Base-by-base conservation (phyloP, 2,113 vertebrate genomes). In the Peucedramus taeniatus region DNA sequence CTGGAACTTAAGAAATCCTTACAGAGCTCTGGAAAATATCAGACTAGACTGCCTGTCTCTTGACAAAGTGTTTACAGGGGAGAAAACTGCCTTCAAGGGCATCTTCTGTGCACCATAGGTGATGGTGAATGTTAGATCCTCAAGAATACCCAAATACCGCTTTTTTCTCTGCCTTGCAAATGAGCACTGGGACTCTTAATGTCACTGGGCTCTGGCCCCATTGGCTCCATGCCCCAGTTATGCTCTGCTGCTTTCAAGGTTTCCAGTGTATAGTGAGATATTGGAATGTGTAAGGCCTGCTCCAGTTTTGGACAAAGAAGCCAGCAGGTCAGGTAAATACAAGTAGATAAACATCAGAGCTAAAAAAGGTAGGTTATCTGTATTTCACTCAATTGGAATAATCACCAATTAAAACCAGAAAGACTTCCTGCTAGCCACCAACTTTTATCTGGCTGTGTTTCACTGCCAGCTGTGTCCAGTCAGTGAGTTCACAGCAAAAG, bases 61-160 rank as follows among this genome's bases (percentile, higher is more conserved):
- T 85, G n/a, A n/a, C 27, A 40, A 47, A 64, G 65, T 27, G 28
- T 24, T 69, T 65, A 35, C 0, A 0, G 10, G 22, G 13, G 3
- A 57, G 40, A 65, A 83, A 92, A 76, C 31, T 63, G 18, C 60
- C 27, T 81, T 61, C 26, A 63, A 39, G 20, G 37, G 24, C 19
- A 4, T 54, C 7, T 74, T 84, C 16, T 42, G 28, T 40, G 57
- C 6, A 28, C 31, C 8, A 1, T 9, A 30, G 28, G 40, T 71
- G 49, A 49, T 83, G 35, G 42, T 22, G 47, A 91, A 22, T 33
- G 54, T 78, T 35, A 79, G 24, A 71, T n/a, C 17, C 18, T 39
- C 31, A 22, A 27, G 35, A 83, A 72, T 11, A 72, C 2, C 6
- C 57, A 64, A 79, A 31, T 31, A 26, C 10, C 1, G 15, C 10